These are phyloP conservation scores for Sylvietta virens DNA, from an alignment of 2,113 vertebrate species.

Conservation along the genomic window DNA sequence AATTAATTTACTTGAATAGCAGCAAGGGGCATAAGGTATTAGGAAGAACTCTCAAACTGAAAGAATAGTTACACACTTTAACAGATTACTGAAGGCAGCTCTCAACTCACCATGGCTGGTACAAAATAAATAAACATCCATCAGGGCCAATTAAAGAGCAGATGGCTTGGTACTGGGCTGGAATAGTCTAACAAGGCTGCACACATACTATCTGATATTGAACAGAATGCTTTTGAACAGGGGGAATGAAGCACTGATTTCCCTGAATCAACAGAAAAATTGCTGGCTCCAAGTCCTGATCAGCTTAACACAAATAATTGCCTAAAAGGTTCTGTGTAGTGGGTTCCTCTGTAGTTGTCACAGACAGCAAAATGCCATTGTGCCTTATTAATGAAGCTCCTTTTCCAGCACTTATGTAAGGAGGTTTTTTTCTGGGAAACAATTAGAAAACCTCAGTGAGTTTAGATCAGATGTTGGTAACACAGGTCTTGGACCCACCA, in stretches of 20 bases:
- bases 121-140: background rate
- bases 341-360: background rate
- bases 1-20: background rate
- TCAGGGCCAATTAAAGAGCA: background rate
- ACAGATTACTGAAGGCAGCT: background rate
- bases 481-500: background rate
- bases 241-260: background rate
- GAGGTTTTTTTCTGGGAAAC: background rate
- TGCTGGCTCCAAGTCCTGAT: background rate
- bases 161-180: background rate
- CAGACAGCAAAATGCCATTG: background rate
- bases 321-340: background rate
- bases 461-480: background rate
- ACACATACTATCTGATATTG: background rate
- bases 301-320: background rate
- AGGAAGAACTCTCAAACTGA: background rate
- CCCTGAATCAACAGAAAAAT: background rate
- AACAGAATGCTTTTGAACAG: background rate
- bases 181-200: background rate
- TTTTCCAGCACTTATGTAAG: background rate
- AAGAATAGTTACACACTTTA: background rate
- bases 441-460: background rate
- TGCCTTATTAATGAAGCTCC: background rate
- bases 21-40: background rate
- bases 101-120: background rate